Conservation (phyloP, 2,113 vertebrate genomes). For the Lutjanus erythropterus region DNA sequence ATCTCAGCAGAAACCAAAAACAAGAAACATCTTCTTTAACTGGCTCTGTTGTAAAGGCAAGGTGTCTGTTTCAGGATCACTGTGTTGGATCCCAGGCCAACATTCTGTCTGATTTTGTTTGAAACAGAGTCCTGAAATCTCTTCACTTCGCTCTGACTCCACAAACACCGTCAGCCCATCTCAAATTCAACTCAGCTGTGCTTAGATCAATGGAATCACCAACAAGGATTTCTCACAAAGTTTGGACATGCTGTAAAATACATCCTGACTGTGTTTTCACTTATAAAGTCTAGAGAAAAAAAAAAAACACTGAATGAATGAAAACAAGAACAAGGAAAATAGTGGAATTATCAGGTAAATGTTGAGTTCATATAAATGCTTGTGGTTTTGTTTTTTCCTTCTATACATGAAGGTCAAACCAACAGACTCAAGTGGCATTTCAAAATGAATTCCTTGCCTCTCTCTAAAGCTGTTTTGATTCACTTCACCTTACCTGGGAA, state of each 20-base stretch:
- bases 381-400: conserved; percentile 39
- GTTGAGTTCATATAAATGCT: conserved; percentile 47
- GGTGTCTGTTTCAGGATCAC: conserved; percentile 48
- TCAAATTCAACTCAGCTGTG: conserved; percentile 62
- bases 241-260: conserved; percentile 55
- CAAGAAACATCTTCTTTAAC: conserved; percentile 49
- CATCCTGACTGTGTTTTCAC: conserved; percentile 26
- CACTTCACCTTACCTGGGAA: conserved; percentile 55
- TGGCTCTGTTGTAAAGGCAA: conserved; percentile 36
- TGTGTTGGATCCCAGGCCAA: conserved; percentile 43
- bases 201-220: conserved; percentile 67
- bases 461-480: conserved; percentile 57
- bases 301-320: conserved; percentile 5
- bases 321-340: conserved; percentile 18
- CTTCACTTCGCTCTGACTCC: conserved; percentile 46
- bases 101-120: conserved; percentile 62
- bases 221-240: conserved; percentile 64
- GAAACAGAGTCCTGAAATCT: conserved; percentile 57
- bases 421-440: conserved; percentile 32
- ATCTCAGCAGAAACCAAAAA: conserved; percentile 51
- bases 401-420: conserved; percentile 53
- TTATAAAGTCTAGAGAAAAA: conserved; percentile 25
- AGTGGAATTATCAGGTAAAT: conserved; percentile 51
- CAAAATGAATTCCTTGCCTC: conserved; percentile 38
- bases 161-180: conserved; percentile 54